These are phyloP conservation scores for Drosophila infuscata DNA, from an alignment of 2,888 invertebrate species.

Conservation along the genomic window DNA sequence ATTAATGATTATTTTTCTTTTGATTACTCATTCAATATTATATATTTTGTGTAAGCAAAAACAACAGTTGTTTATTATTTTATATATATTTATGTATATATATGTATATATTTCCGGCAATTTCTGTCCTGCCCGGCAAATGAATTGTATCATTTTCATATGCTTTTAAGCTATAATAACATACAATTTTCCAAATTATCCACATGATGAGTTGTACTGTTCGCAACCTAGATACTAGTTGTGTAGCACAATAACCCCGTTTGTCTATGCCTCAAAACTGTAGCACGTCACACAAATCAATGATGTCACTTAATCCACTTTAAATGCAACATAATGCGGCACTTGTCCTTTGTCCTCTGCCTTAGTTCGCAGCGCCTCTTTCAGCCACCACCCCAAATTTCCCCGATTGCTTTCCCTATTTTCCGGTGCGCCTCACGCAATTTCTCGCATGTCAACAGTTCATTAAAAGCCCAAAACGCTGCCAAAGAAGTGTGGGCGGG, in stretches of 20 bases:
- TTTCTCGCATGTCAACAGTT: constrained; percentile 74
- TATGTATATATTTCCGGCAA: not conserved
- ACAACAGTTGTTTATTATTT: not conserved
- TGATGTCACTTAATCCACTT: constrained; percentile 63
- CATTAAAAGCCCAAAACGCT: constrained; percentile 58
- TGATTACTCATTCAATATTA: not conserved
- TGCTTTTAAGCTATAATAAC: not conserved
- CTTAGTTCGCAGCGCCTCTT: constrained; percentile 5
- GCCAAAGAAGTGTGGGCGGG: constrained; percentile 4
- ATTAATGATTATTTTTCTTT: not conserved
- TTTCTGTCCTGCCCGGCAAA: not conserved
- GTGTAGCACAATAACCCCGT: constrained; percentile 34
- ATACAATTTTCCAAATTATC: not conserved
- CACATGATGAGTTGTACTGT: not conserved
- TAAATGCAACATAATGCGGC: constrained; percentile 63
- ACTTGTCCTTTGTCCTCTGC: constrained; percentile 47
- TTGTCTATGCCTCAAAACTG: constrained; percentile 45
- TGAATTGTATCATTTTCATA: not conserved
- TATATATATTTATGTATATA: not conserved
- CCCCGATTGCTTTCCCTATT: constrained; percentile 35
- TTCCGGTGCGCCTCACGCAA: constrained; percentile 58
- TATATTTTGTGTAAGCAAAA: not conserved
- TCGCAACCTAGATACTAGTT: constrained; percentile 6
- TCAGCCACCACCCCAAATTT: not conserved
- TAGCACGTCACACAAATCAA: constrained; percentile 60